phyloP scores from a whole-genome alignment of 2,113 vertebrate genomes.

The Tauraco erythrolophus region DNA sequence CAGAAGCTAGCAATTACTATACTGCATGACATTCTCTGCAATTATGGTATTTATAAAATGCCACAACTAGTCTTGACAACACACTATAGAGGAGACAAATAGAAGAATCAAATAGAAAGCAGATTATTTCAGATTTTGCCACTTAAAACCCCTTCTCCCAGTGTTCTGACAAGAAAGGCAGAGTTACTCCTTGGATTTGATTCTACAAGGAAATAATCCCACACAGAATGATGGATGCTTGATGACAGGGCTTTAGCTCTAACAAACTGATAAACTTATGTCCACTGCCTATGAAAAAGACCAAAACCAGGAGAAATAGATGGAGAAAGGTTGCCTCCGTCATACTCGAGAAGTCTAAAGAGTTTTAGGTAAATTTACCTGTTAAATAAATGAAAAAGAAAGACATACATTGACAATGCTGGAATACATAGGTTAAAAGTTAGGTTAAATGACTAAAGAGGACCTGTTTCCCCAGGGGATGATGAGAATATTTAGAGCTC shows the following conservation, averaged over 20 bases:
- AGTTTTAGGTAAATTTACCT: neutral
- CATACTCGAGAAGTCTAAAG: neutral
- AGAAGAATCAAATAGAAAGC: neutral
- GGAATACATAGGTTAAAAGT: constrained; percentile 1
- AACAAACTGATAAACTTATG: neutral
- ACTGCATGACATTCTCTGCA: neutral
- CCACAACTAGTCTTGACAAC: neutral
- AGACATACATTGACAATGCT: neutral
- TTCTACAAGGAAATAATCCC: neutral
- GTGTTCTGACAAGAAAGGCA: neutral
- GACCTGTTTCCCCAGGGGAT: constrained; percentile 8
- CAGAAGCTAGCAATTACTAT: neutral
- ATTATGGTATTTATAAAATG: neutral
- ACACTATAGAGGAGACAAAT: neutral
- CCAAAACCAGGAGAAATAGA: neutral
- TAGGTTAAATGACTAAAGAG: constrained; percentile 40
- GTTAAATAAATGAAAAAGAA: neutral
- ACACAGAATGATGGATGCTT: neutral
- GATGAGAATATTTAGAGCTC: constrained; percentile 46
- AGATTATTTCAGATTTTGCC: neutral
- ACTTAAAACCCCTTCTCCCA: neutral
- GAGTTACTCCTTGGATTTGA: neutral
- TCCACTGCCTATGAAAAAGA: neutral
- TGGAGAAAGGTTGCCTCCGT: neutral
- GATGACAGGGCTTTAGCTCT: neutral